phyloP scores from a whole-genome alignment of 2,797 vertebrate species.

The Karalla daura region DNA sequence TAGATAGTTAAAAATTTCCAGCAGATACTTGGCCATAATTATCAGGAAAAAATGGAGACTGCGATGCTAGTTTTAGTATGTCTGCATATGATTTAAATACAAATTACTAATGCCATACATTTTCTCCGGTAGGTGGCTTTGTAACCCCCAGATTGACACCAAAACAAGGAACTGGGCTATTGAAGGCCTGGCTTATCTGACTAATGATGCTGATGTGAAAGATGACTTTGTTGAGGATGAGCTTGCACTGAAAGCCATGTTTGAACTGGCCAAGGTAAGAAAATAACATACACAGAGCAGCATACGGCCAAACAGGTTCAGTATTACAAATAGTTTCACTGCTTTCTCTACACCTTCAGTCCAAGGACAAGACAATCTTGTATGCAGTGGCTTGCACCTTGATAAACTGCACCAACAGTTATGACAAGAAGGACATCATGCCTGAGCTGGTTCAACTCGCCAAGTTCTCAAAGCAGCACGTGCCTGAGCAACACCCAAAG shows the following conservation, averaged over 20 bases:
- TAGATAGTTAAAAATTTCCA: neutral
- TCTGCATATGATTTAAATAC: neutral
- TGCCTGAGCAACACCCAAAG: conserved; percentile 97
- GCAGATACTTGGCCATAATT: neutral
- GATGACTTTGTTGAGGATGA: conserved; percentile 98
- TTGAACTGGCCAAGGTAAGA: conserved; percentile 92
- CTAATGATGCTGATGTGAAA: conserved; percentile 97
- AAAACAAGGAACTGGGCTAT: conserved; percentile 96
- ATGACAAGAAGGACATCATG: conserved; percentile 95
- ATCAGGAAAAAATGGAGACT: neutral
- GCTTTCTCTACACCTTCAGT: conserved; percentile 76
- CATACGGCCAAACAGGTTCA: neutral
- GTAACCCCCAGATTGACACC: conserved; percentile 90
- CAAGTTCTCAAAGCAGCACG: conserved; percentile 98
- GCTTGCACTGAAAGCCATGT: conserved; percentile 95
- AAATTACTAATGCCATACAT: neutral
- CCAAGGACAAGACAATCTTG: conserved; percentile 94
- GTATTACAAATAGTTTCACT: neutral
- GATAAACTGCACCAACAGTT: conserved; percentile 97
- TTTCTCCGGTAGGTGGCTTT: conserved; percentile 88
- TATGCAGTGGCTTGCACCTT: conserved; percentile 93
- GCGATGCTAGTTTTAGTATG: neutral
- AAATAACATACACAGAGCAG: conserved; percentile 4
- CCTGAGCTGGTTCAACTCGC: conserved; percentile 96
- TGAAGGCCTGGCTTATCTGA: conserved; percentile 96